Evolutionary conservation across 2,797 vertebrate genomes (phyloP).

Genomic region (Helicolenus hilgendorfi): DNA sequence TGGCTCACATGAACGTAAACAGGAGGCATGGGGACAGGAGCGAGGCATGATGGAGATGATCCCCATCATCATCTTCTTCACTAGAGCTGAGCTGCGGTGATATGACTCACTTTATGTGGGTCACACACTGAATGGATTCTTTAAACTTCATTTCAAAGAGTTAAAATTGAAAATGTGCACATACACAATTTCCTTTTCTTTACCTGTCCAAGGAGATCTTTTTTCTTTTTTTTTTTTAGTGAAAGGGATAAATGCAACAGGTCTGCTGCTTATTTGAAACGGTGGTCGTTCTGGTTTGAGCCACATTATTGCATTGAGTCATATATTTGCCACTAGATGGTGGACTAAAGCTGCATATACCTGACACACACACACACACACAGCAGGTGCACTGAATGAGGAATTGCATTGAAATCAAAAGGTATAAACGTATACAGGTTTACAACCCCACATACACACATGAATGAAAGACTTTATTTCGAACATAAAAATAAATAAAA

Average conservation of each 20-base stretch:
- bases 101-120: constrained; percentile 70
- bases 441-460: no score
- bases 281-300: neutral
- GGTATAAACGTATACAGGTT: neutral
- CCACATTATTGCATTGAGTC: neutral
- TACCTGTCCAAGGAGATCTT: neutral
- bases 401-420: neutral
- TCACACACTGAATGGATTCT: constrained; percentile 24
- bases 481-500: no score
- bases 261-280: constrained; percentile 31
- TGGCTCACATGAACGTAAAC: constrained; percentile 72
- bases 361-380: constrained; percentile 2
- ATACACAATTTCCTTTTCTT: neutral
- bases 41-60: constrained; percentile 59
- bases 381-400: neutral
- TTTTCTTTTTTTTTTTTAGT: neutral
- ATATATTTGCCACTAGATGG: constrained; percentile 78
- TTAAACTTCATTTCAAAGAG: constrained; percentile 42
- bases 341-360: constrained; percentile 68
- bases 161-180: neutral
- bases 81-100: constrained; percentile 44
- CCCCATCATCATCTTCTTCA: constrained; percentile 67
- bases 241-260: constrained; percentile 58
- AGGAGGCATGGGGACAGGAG: constrained; percentile 67
- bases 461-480: no score